Base-by-base conservation (phyloP, 2,113 vertebrate species). In the Kryptolebias marmoratus region DNA sequence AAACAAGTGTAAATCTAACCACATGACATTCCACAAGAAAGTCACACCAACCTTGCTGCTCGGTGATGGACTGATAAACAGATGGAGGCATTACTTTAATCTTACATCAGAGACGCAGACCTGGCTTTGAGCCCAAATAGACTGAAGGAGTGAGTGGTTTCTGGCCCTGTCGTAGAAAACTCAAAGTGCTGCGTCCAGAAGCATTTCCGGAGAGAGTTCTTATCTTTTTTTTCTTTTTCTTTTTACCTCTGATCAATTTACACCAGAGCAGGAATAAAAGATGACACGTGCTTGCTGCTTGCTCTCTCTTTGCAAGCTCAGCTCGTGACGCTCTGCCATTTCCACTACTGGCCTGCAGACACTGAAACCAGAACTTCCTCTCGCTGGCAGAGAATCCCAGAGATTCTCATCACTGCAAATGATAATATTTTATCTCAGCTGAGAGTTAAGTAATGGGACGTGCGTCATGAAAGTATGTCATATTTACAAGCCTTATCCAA, bases 251-350 rank as follows among this genome's bases (percentile, higher is more conserved):
- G 92, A 94, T 94, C 93, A 92, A 81, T 94, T 94, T 94, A 91
- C 94, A 94, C 93, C 79, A 89, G 64, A 82, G 76, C 75, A 93
- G 93, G 93, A 91, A 94, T 93, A 93, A 94, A 90, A 89, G 88
- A 93, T 88, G 88, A 86, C 87, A 85, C 81, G 90, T 80, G 79
- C 89, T 80, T 75, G 88, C 57, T 53, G 80, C 82, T 81, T 84
- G 77, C 79, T 53, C n/a, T 27, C 27, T 2, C 48, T 87, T 49
- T 86, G 87, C 92, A 71, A 45, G 67, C 71, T 93, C 92, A 93
- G 91, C 93, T 86, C 28, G 61, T 75, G 81, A 77, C 74, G 52
- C 69, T 68, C 75, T 65, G 73, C 72, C 64, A 39, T 83, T 76
- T 82, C 71, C 78, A 65, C 67, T 16, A 39, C 28, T 67, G 73